Base-by-base conservation (phyloP, 2,888 invertebrate species). In the Prionchulus punctatus region DNA sequence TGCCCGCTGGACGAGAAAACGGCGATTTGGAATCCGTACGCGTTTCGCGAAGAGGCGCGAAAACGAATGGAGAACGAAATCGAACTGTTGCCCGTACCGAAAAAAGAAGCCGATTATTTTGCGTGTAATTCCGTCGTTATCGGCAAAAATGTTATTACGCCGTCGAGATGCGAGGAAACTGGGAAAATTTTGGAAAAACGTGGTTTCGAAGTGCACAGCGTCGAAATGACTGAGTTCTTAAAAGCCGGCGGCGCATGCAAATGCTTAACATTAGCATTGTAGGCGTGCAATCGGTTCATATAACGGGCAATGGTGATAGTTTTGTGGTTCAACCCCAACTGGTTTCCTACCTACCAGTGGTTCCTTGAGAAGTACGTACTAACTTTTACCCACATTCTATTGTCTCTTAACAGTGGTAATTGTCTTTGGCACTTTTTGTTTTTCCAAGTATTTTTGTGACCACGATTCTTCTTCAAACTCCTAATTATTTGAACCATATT, bases 91-190 rank as follows among this genome's bases (percentile, higher is more conserved):
- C 55, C 61, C 52, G 66, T 66, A 28, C 30, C 64, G 1, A 63
- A 64, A 47, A 58, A 61, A 45, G 68, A 68, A 55, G 68, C 68
- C 15, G 59, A 58, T 21, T 61, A 62, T 52, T 69, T 68, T 57
- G 67, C 67, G 2, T 68, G 68, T 60, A 68, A 68, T 56, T 61
- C 66, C 1, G 66, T 68, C n/a, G 66, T 65, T 30, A 63, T 67
- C 47, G 64, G 62, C 27, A 58, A 64, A 26, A 63, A 62, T 25
- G 66, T 68, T 12, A 63, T 68, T 47, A 55, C 66, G 49, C 61
- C 65, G 53, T 43, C 61, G 45, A 63, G 65, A 21, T 61, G 65
- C 30, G 4, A 27, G 18, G 59, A 62, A 43, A 66, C 65, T 25
- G 66, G 63, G 23, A 61, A 3, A 23, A 43, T 30, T 27, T 27